These are phyloP conservation scores for Falco berigora DNA, from an alignment of 2,797 vertebrate species.

Conservation along the genomic window DNA sequence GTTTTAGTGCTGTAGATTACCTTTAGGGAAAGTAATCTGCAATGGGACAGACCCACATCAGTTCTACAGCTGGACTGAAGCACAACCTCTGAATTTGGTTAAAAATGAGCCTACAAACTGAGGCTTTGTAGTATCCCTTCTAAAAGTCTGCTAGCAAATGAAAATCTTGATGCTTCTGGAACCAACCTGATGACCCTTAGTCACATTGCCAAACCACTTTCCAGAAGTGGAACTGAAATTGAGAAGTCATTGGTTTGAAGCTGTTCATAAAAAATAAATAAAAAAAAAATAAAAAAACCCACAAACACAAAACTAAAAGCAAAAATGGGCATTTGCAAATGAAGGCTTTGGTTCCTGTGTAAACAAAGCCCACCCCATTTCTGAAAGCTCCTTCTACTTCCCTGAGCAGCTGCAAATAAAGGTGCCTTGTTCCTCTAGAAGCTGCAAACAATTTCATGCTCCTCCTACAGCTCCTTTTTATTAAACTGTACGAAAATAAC, in stretches of 20 bases:
- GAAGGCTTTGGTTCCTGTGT: background rate
- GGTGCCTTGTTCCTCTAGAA: background rate
- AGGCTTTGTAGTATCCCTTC: background rate
- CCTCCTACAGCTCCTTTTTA: background rate
- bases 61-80: background rate
- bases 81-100: background rate
- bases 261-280: background rate
- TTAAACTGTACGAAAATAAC: background rate
- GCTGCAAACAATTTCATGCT: background rate
- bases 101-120: background rate
- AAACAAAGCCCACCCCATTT: background rate
- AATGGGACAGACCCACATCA: background rate
- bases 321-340: background rate
- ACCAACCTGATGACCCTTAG: background rate
- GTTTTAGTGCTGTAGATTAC: background rate
- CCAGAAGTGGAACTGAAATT: background rate
- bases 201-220: background rate
- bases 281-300: background rate
- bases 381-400: background rate
- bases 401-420: slow-evolving; percentile 5
- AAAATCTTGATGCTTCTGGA: background rate
- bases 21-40: background rate
- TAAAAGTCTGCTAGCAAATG: background rate
- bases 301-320: background rate
- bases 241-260: background rate